phyloP scores from a whole-genome alignment of 23 tunicate genomes.

The Trididemnum miniatum region DNA sequence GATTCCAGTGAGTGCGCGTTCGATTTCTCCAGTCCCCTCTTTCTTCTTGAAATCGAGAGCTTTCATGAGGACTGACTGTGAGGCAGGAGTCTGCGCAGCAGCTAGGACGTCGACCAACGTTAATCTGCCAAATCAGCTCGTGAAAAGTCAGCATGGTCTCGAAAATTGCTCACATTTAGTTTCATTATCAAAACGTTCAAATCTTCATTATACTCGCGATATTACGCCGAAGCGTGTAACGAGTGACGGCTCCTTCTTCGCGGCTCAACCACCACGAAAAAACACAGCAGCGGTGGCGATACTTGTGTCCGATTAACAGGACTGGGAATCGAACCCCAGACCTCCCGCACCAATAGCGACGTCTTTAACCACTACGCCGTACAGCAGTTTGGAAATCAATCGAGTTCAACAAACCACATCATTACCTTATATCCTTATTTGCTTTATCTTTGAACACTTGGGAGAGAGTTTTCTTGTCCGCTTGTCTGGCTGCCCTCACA shows the following conservation, averaged over 20 bases:
- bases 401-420: too few relatives aligned
- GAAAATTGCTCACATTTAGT: neutral
- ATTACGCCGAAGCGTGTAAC: too few relatives aligned
- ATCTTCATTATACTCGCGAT: too few relatives aligned
- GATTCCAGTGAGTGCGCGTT: slow-evolving; percentile 82
- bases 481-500: slow-evolving; percentile 94
- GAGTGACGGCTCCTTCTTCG: too few relatives aligned
- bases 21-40: slow-evolving; percentile 73
- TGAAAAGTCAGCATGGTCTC: neutral
- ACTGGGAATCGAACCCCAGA: too few relatives aligned
- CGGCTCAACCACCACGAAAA: too few relatives aligned
- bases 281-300: too few relatives aligned
- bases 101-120: slow-evolving; percentile 84
- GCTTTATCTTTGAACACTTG: slow-evolving; percentile 56
- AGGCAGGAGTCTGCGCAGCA: slow-evolving; percentile 79
- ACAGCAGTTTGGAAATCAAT: too few relatives aligned
- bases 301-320: too few relatives aligned
- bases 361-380: too few relatives aligned
- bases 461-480: slow-evolving; percentile 67
- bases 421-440: slow-evolving; percentile 77
- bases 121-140: slow-evolving; percentile 36
- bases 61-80: slow-evolving; percentile 72
- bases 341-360: too few relatives aligned
- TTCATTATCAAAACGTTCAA: too few relatives aligned
- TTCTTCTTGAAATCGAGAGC: slow-evolving; percentile 58